phyloP scores from a whole-genome alignment of 2,797 vertebrate genomes.

The Oryzias dopingdopingensis region DNA sequence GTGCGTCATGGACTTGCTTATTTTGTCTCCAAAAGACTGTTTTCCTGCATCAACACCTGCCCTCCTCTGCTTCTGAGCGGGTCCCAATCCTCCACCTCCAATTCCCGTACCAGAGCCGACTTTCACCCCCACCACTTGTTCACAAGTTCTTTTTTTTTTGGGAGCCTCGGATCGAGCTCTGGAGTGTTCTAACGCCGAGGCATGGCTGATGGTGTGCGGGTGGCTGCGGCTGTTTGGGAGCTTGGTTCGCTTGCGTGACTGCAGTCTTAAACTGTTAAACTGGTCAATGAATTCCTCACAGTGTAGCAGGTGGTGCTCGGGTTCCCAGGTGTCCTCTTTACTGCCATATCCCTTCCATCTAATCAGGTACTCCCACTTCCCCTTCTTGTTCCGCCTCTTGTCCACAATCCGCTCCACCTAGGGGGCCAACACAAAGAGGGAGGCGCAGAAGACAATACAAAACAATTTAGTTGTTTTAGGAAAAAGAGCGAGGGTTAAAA shows the following conservation, averaged over 20 bases:
- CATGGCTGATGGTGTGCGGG: constrained; percentile 58
- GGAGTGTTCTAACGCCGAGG: constrained; percentile 72
- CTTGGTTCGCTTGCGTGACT: constrained; percentile 83
- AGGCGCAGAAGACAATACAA: not conserved
- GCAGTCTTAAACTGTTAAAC: constrained; percentile 87
- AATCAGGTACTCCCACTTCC: constrained; percentile 97
- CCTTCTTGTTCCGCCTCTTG: constrained; percentile 97
- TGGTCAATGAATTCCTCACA: constrained; percentile 97
- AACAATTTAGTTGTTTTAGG: not conserved
- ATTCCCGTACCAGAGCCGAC: constrained; percentile 46
- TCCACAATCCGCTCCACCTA: constrained; percentile 97
- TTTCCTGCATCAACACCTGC: constrained; percentile 60
- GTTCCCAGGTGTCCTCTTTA: constrained; percentile 97
- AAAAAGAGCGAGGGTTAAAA: not conserved
- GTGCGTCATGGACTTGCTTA: constrained; percentile 86
- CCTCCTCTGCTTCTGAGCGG: constrained; percentile 82
- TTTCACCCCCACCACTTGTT: constrained; percentile 62
- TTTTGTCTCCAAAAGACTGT: constrained; percentile 81
- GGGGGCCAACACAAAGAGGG: constrained; percentile 18
- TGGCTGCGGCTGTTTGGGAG: constrained; percentile 75
- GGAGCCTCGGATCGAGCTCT: constrained; percentile 80
- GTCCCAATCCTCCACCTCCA: constrained; percentile 38
- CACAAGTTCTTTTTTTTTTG: constrained; percentile 86
- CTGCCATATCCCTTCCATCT: constrained; percentile 97
- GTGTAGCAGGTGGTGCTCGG: constrained; percentile 91